Conservation (phyloP, 2,888 invertebrate genomes). For the Ferrisia virgata region DNA sequence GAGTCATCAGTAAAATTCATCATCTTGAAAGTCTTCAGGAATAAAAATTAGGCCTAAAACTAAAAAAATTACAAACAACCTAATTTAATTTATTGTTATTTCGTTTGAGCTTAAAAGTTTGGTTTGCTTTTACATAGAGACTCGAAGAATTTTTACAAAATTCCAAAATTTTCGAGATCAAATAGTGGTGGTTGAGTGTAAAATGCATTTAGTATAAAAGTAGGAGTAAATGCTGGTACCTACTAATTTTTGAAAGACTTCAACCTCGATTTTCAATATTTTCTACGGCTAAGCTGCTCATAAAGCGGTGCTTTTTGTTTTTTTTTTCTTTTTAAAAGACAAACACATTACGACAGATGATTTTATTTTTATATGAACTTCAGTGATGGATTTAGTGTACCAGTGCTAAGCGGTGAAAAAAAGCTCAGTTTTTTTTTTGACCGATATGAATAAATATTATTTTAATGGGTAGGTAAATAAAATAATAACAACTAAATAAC, state of each 20-base stretch:
- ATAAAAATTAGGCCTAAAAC: background rate
- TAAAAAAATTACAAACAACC: background rate
- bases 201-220: background rate
- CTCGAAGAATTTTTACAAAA: background rate
- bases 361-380: background rate
- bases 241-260: background rate
- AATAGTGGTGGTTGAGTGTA: background rate
- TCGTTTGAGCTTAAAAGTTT: background rate
- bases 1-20: constrained; percentile 3
- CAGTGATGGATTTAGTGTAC: background rate
- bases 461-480: background rate
- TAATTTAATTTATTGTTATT: background rate
- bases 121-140: background rate
- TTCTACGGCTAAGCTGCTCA: background rate
- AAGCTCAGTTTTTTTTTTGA: background rate
- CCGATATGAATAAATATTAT: background rate
- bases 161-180: constrained; percentile 5
- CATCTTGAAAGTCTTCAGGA: constrained; percentile 12
- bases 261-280: background rate
- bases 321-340: background rate
- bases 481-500: constrained; percentile 19
- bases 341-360: background rate
- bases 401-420: constrained; percentile 4
- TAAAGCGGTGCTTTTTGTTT: constrained; percentile 19
- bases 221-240: background rate